A percentile compares a stretch with the other conserved stretches of the same genome.
Evolutionary conservation across 2,797 vertebrate genomes (phyloP).

Genomic region (Dendrocincla fuliginosa): DNA sequence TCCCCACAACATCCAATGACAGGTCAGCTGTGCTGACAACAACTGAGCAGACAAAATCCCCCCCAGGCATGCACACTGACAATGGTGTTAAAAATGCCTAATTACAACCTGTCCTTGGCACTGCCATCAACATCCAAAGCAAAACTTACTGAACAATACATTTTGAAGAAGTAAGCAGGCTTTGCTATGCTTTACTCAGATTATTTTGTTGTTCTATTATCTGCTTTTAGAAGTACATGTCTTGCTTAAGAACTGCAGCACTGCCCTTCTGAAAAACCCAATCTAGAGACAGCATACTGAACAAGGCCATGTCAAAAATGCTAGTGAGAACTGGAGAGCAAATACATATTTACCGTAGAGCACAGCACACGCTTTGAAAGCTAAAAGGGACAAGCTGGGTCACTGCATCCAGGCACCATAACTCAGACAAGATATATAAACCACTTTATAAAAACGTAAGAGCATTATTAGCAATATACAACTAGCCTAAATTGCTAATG

Average conservation of each 20-base stretch:
- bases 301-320: rapidly evolving
- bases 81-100: neutral
- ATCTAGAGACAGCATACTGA: neutral
- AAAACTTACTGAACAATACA: neutral
- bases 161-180: neutral
- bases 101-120: neutral
- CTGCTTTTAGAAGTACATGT: neutral
- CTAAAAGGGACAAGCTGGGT: neutral
- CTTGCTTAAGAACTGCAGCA: neutral
- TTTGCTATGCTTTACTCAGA: neutral
- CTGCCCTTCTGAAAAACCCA: neutral
- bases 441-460: neutral
- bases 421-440: neutral
- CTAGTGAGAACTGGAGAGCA: neutral
- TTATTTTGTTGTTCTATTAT: neutral
- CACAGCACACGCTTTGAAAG: neutral
- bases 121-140: neutral
- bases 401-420: neutral
- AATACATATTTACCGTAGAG: neutral
- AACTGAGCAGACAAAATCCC: rapidly evolving
- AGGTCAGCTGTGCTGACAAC: neutral
- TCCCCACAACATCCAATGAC: neutral
- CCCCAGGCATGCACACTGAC: rapidly evolving
- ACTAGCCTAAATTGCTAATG: neutral
- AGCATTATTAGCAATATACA: neutral